These are phyloP conservation scores for Gymnarchus niloticus DNA, from an alignment of 2,113 vertebrate genomes.

Conservation along the genomic window DNA sequence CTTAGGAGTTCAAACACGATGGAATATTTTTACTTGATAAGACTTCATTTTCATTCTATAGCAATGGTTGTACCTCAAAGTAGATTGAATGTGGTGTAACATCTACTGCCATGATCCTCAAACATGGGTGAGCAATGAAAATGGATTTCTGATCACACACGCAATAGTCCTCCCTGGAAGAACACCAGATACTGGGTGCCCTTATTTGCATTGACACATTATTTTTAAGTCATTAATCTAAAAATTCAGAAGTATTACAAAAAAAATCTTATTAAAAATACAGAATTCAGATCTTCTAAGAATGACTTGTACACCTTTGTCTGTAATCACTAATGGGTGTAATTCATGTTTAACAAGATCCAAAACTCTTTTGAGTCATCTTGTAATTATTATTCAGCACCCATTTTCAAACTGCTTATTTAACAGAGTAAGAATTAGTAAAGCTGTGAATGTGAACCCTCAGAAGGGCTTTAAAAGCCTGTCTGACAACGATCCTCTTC, in stretches of 20 bases:
- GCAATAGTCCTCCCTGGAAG: no score
- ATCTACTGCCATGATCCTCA: not conserved
- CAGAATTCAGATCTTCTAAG: not conserved
- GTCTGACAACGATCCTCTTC: not conserved
- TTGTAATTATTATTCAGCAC: not conserved
- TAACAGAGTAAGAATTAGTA: not conserved
- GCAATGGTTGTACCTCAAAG: not conserved
- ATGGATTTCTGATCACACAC: not conserved
- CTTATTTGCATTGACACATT: not conserved
- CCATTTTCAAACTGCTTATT: not conserved
- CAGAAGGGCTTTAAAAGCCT: not conserved
- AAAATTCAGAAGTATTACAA: not conserved
- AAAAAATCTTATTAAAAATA: not conserved
- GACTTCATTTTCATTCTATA: not conserved
- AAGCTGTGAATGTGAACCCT: not conserved
- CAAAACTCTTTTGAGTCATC: not conserved
- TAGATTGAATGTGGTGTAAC: not conserved
- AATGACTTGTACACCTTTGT: not conserved
- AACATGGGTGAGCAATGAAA: not conserved
- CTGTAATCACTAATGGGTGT: not conserved
- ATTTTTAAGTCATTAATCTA: not conserved
- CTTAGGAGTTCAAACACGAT: not conserved
- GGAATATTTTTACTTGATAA: not conserved
- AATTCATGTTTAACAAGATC: not conserved
- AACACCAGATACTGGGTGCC: not conserved